A percentile compares a stretch with the other conserved stretches of the same genome.
phyloP scores from a whole-genome alignment of 1,140 invertebrate genomes.

The Aleiodes sp. region DNA sequence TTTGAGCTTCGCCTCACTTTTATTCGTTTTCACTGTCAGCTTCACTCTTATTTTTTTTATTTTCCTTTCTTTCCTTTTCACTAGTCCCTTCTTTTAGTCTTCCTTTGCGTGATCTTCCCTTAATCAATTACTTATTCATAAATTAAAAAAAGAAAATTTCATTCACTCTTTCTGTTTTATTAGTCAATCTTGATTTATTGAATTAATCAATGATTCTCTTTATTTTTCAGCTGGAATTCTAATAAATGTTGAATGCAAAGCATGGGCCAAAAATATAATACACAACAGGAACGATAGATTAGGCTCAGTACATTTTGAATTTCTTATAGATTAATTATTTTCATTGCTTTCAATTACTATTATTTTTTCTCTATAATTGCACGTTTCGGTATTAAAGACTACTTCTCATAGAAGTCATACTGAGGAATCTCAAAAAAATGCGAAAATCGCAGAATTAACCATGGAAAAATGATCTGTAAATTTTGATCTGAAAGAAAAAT shows the following conservation, averaged over 20 bases:
- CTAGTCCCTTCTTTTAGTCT: no score
- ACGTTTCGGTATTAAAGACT: no score
- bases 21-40: no score
- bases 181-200: neutral
- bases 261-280: constrained; percentile 88
- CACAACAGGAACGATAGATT: constrained; percentile 81
- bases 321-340: constrained; percentile 83
- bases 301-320: constrained; percentile 88
- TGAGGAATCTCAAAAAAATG: neutral
- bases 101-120: no score
- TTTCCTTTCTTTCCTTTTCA: no score
- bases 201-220: constrained; percentile 29
- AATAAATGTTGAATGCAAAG: constrained; percentile 90
- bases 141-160: neutral
- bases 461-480: no score
- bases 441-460: no score
- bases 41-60: no score
- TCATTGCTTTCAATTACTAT: no score
- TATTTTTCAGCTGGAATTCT: constrained; percentile 78
- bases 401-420: neutral
- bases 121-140: neutral
- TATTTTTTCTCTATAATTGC: neutral
- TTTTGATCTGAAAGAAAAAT: no score
- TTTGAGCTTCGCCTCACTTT: no score
- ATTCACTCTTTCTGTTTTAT: neutral